Conservation (phyloP, 2,113 vertebrate genomes). For the Varanus salvator region DNA sequence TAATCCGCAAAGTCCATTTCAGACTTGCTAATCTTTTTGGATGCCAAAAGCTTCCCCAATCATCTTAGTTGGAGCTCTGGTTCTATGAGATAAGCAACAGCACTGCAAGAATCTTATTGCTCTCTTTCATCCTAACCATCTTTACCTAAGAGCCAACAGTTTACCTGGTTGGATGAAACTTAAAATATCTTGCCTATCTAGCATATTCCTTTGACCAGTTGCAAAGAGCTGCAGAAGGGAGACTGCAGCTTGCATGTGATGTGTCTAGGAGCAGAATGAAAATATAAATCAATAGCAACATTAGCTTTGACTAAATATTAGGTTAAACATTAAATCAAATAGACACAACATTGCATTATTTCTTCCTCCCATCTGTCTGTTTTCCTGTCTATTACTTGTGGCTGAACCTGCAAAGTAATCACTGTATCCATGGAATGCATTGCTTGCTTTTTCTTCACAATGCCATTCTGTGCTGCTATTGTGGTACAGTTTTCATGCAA, state of each 20-base stretch:
- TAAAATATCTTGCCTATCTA: slow-evolving; percentile 30
- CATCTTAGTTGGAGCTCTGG: slow-evolving; percentile 49
- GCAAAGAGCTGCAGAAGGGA: slow-evolving; percentile 18
- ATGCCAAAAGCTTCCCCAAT: slow-evolving; percentile 32
- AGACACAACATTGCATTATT: neutral
- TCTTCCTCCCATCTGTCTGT: neutral
- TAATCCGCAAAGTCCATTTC: slow-evolving; percentile 37
- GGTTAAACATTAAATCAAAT: neutral
- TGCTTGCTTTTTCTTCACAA: neutral
- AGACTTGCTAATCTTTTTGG: slow-evolving; percentile 25
- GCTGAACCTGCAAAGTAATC: neutral
- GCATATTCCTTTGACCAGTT: slow-evolving; percentile 34
- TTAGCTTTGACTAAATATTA: neutral
- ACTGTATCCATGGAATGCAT: neutral
- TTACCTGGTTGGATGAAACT: slow-evolving; percentile 39
- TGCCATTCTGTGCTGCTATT: neutral
- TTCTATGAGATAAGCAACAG: slow-evolving; percentile 51
- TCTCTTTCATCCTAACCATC: slow-evolving; percentile 45
- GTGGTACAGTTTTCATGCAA: neutral
- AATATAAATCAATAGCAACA: neutral
- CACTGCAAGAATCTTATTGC: slow-evolving; percentile 49
- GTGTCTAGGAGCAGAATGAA: slow-evolving; percentile 6
- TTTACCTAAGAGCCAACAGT: slow-evolving; percentile 18
- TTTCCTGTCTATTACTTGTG: neutral
- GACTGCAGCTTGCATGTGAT: neutral